phyloP scores from a whole-genome alignment of 2,113 vertebrate genomes.

The Leuciscus idus region DNA sequence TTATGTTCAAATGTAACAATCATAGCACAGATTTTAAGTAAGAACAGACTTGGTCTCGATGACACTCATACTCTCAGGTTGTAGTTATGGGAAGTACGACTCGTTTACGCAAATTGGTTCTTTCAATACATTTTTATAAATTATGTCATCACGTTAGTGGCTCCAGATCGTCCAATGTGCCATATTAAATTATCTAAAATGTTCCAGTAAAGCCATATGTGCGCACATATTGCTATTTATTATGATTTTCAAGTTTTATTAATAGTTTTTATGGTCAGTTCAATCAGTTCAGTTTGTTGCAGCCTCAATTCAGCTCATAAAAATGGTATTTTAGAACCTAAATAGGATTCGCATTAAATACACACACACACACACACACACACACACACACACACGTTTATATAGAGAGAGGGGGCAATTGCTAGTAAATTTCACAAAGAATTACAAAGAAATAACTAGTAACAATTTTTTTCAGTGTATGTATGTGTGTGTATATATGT shows the following conservation, averaged over 20 bases:
- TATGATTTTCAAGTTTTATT: constrained; percentile 1
- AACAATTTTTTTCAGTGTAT: no score
- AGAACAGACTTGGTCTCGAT: constrained; percentile 1
- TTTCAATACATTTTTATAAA: background rate
- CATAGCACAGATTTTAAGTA: background rate
- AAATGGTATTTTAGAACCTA: background rate
- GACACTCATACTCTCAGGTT: background rate
- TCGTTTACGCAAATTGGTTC: background rate
- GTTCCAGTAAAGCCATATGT: background rate
- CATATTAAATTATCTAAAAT: background rate
- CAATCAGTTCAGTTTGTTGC: background rate
- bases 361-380: no score
- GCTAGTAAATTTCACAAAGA: no score
- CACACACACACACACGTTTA: no score
- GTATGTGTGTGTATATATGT: no score
- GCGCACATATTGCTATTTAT: background rate
- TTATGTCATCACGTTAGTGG: background rate
- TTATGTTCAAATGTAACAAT: constrained; percentile 34
- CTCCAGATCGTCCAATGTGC: background rate
- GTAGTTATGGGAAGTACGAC: background rate
- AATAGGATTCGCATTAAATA: background rate
- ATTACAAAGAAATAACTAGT: no score
- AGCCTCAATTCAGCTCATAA: background rate
- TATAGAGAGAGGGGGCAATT: no score
- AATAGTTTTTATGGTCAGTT: constrained; percentile 1